These are phyloP conservation scores for Phthorimaea operculella DNA, from an alignment of 1,140 invertebrate genomes.

Conservation along the genomic window DNA sequence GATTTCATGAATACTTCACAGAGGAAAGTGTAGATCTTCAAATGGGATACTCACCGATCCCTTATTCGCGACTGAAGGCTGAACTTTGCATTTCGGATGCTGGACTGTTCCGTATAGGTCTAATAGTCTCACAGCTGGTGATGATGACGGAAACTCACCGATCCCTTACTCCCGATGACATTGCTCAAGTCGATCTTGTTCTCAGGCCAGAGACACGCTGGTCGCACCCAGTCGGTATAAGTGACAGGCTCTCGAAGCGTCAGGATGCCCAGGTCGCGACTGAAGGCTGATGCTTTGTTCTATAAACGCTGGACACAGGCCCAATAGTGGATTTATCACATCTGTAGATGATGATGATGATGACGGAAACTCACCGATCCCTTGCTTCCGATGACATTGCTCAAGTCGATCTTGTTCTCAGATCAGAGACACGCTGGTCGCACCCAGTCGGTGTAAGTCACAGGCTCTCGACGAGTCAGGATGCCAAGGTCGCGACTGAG, in stretches of 20 bases:
- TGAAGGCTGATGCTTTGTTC: no score
- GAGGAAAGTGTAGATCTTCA: no score
- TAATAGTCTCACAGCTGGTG: no score
- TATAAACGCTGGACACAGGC: no score
- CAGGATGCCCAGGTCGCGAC: constrained; percentile 71
- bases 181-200: constrained; percentile 49
- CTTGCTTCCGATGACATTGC: constrained; percentile 57
- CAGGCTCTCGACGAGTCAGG: constrained; percentile 57
- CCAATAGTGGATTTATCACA: no score
- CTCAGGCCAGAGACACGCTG: constrained; percentile 72
- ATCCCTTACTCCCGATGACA: constrained; percentile 61
- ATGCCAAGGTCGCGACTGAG: constrained; percentile 71
- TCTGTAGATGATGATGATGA: no score
- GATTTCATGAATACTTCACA: no score
- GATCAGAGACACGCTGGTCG: constrained; percentile 73
- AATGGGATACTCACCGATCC: no score
- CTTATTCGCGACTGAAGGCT: no score
- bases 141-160: no score
- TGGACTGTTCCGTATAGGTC: no score
- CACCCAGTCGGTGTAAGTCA: constrained; percentile 66
- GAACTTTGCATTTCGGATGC: no score
- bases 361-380: constrained; percentile 49
- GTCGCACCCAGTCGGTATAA: constrained; percentile 67
- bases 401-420: constrained; percentile 51
- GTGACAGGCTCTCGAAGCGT: constrained; percentile 56